Conservation (phyloP, 2,113 vertebrate species). For the Psophia crepitans region DNA sequence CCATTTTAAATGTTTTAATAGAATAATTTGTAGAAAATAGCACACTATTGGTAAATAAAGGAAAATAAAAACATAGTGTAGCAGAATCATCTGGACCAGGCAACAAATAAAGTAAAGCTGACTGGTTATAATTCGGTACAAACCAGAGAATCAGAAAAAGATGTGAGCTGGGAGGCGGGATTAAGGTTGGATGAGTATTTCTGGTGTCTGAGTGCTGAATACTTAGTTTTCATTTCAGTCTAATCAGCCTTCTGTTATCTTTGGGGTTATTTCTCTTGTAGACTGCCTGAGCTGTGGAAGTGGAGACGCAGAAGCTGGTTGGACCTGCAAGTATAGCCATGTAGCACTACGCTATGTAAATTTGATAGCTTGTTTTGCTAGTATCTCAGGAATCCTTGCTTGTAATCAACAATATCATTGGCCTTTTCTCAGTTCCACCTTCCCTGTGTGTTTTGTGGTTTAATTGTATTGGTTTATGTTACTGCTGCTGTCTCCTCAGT, state of each 20-base stretch:
- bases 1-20: not conserved
- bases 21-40: not conserved
- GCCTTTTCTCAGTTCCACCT: not conserved
- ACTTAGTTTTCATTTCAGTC: slow-evolving; percentile 1
- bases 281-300: not conserved
- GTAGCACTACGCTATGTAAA: not conserved
- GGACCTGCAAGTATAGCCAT: not conserved
- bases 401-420: not conserved
- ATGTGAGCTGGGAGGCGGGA: not conserved
- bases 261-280: not conserved
- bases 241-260: slow-evolving; percentile 14
- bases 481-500: not conserved
- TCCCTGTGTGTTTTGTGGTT: not conserved
- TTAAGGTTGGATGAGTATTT: not conserved
- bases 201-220: not conserved
- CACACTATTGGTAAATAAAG: not conserved
- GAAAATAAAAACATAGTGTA: not conserved
- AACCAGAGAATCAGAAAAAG: not conserved
- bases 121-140: not conserved
- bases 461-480: not conserved
- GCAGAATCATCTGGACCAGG: not conserved
- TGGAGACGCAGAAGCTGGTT: not conserved
- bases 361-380: not conserved
- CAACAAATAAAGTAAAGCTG: not conserved
- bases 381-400: not conserved